phyloP scores from a whole-genome alignment of 2,888 invertebrate species.

The Magallana nippona region DNA sequence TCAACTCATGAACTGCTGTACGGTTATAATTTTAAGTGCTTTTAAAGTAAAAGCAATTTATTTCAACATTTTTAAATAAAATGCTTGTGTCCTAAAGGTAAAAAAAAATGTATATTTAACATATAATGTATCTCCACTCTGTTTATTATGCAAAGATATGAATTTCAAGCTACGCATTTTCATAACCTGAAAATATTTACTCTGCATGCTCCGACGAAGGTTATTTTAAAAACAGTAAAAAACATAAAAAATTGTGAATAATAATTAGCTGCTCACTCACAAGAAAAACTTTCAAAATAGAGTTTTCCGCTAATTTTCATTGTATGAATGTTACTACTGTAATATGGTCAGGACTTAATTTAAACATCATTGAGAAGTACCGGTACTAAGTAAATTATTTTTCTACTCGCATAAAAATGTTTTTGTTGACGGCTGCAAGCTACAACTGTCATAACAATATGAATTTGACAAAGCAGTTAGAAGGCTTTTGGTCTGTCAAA shows the following conservation, averaged over 20 bases:
- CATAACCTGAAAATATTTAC: neutral
- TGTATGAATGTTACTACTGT: neutral
- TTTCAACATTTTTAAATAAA: neutral
- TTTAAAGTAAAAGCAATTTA: neutral
- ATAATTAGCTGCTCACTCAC: neutral
- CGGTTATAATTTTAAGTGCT: conserved; percentile 19
- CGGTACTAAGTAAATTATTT: too few species aligned
- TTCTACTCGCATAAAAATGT: neutral
- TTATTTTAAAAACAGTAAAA: conserved; percentile 3
- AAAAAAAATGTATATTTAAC: conserved; percentile 8
- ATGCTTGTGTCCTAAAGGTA: neutral
- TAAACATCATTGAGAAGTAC: neutral
- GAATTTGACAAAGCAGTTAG: neutral
- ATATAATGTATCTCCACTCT: neutral
- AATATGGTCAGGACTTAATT: neutral
- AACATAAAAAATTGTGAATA: conserved; percentile 11
- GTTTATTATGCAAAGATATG: conserved; percentile 18
- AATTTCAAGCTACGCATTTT: conserved; percentile 5
- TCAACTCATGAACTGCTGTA: neutral
- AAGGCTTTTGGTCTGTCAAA: neutral
- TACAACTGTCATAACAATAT: conserved; percentile 5
- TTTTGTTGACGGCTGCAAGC: neutral
- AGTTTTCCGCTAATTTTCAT: neutral
- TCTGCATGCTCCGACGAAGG: neutral
- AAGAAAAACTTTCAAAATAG: neutral